These are phyloP conservation scores for Chymomyza amoena DNA, from an alignment of 2,888 invertebrate genomes.

Conservation along the genomic window DNA sequence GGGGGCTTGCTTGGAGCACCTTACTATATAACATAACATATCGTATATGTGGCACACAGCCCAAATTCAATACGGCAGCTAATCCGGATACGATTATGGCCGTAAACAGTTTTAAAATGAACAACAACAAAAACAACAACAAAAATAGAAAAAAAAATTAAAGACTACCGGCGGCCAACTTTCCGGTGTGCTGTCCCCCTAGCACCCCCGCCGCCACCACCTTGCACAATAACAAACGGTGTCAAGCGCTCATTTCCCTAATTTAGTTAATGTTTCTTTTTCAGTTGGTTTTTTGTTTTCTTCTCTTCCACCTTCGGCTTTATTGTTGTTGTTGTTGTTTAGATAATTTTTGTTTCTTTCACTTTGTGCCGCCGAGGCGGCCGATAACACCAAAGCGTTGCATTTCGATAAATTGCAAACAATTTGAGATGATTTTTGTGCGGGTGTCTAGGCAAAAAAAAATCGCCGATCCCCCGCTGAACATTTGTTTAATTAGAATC, in stretches of 20 bases:
- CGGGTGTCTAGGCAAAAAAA: constrained; percentile 22
- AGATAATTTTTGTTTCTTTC: constrained; percentile 11
- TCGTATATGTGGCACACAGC: background rate
- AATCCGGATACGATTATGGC: constrained; percentile 40
- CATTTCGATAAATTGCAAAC: constrained; percentile 19
- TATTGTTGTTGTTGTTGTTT: constrained; percentile 17
- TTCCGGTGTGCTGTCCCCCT: background rate
- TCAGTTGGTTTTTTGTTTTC: background rate
- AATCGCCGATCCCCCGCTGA: too few relatives aligned
- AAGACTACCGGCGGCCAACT: constrained; percentile 3
- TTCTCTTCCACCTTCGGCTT: constrained; percentile 18
- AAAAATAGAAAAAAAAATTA: constrained; percentile 23
- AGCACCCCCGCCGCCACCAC: background rate
- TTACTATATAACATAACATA: background rate
- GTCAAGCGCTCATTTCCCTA: constrained; percentile 70
- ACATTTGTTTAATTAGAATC: too few relatives aligned
- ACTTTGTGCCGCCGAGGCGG: background rate
- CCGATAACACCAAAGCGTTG: background rate
- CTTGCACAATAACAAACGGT: constrained; percentile 38
- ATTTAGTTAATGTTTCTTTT: constrained; percentile 54
- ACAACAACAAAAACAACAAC: constrained; percentile 18
- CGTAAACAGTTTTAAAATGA: constrained; percentile 32
- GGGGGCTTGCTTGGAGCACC: background rate
- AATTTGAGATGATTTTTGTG: constrained; percentile 31
- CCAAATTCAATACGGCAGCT: constrained; percentile 23